A percentile compares a stretch with the other conserved stretches of the same genome.
phyloP scores from a whole-genome alignment of 2,888 invertebrate genomes.

The Athalia rosae region DNA sequence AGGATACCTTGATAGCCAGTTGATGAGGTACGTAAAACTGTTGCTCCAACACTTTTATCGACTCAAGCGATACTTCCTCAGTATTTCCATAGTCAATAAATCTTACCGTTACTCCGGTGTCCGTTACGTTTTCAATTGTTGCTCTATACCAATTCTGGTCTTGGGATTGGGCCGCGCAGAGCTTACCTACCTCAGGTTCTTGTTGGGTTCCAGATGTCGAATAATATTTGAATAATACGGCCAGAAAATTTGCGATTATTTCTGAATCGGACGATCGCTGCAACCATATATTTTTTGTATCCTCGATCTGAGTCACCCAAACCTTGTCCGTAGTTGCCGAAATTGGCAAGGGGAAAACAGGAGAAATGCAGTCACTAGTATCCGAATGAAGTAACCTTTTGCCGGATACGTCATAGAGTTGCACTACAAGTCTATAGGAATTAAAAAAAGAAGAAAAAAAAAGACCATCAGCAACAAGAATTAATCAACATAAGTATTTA shows the following conservation, averaged over 20 bases:
- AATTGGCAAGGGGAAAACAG: constrained; percentile 80
- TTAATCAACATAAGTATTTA: not conserved
- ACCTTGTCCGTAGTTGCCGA: constrained; percentile 78
- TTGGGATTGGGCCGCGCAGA: constrained; percentile 79
- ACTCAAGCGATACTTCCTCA: constrained; percentile 75
- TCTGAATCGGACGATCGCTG: constrained; percentile 76
- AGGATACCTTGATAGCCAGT: constrained; percentile 64
- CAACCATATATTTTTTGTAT: constrained; percentile 79
- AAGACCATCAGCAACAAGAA: constrained; percentile 21
- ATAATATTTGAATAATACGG: constrained; percentile 78
- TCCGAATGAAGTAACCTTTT: constrained; percentile 54
- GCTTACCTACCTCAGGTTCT: constrained; percentile 74
- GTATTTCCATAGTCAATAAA: constrained; percentile 84
- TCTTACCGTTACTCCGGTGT: constrained; percentile 74
- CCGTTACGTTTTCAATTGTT: constrained; percentile 74
- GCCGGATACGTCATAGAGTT: constrained; percentile 76
- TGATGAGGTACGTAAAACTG: constrained; percentile 65
- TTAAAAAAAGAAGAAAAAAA: constrained; percentile 45
- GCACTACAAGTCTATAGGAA: constrained; percentile 79
- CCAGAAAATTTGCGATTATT: constrained; percentile 73
- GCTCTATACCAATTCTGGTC: constrained; percentile 86
- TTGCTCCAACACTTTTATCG: constrained; percentile 71
- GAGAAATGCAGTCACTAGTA: constrained; percentile 74
- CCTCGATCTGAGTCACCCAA: constrained; percentile 77
- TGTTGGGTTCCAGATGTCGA: constrained; percentile 73